Evolutionary conservation across 2,797 vertebrate species (phyloP).

Genomic region (Botia kubotai): DNA sequence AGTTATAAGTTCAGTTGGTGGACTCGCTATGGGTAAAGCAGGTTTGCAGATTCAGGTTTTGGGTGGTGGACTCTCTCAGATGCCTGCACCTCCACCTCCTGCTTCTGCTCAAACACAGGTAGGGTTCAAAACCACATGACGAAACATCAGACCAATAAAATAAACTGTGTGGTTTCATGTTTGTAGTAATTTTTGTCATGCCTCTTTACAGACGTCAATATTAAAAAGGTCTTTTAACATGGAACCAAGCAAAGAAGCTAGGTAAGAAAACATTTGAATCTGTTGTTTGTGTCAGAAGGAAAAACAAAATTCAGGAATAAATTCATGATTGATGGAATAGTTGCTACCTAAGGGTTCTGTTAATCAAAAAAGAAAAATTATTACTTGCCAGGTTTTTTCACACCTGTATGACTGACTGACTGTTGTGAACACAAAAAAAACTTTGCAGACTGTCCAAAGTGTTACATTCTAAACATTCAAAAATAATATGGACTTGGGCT

Average conservation of each 20-base stretch:
- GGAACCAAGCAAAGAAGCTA: constrained; percentile 93
- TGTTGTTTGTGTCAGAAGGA: not conserved
- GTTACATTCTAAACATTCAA: too few relatives aligned
- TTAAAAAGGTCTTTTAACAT: constrained; percentile 84
- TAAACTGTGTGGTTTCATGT: not conserved
- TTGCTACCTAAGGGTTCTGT: not conserved
- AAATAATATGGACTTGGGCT: too few relatives aligned
- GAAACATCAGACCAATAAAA: not conserved
- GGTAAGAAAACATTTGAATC: constrained; percentile 72
- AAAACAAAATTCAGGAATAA: not conserved
- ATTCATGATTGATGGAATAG: not conserved
- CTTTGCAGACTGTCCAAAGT: too few relatives aligned
- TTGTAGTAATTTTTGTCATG: constrained; percentile 45
- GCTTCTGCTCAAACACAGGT: constrained; percentile 77
- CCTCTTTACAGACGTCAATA: constrained; percentile 73
- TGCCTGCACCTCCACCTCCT: constrained; percentile 74
- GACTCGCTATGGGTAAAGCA: constrained; percentile 75
- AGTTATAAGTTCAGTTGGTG: constrained; percentile 79
- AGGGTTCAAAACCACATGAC: constrained; percentile 16
- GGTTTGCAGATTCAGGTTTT: constrained; percentile 80
- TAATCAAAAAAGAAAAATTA: too few relatives aligned
- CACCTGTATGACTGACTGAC: too few relatives aligned
- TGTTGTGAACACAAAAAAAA: too few relatives aligned
- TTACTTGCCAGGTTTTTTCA: too few relatives aligned
- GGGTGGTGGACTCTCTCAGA: constrained; percentile 72